Evolutionary conservation across 2,888 invertebrate genomes (phyloP), one percentile per base, ranked within the genome.

Genomic region (Drepanosiphum platanoidis): DNA sequence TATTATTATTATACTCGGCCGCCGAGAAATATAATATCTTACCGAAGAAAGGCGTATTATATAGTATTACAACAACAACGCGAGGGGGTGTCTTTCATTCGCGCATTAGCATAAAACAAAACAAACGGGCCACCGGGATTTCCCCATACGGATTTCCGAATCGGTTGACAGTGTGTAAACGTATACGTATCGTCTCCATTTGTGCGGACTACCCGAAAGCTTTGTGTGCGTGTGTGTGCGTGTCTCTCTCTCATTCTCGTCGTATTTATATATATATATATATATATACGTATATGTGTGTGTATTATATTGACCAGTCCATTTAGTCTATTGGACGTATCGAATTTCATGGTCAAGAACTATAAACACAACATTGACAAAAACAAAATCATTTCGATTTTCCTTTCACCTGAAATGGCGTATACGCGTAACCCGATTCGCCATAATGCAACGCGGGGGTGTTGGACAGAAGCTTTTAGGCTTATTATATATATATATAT

Each of bases 11-110:
- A 64, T 42, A 72, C 27, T 7, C 13, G n/a, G n/a, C n/a, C n/a
- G n/a, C n/a, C n/a, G 46, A 83, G 83, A 75, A 83, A 83, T 66
- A 83, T 52, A 83, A 83, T 83, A 83, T 83, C 83, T 68, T 52
- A 52, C 34, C 27, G 71, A 7, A 30, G 11, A 58, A 52, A 74
- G 34, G n/a, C 32, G 18, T 70, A 58, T n/a, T 58, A 75, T 74
- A 77, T 84, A 32, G 42, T 84, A 68, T 74, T 77, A 77, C 84
- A 30, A 68, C 58, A 58, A 39, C 66, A 66, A 61, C 32, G n/a
- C n/a, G 61, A 52, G 58, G 75, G 75, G 75, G 46, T 75, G 75
- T 52, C 36, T 42, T 9, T 66, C 75, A 27, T 52, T 64, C 32
- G 34, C 61, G 77, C 75, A 84, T 84, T 77, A 84, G 36, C 84